Evolutionary conservation across 1,140 invertebrate genomes (phyloP), one percentile per base, ranked within the genome.

Genomic region (Drosophila bifasciata): DNA sequence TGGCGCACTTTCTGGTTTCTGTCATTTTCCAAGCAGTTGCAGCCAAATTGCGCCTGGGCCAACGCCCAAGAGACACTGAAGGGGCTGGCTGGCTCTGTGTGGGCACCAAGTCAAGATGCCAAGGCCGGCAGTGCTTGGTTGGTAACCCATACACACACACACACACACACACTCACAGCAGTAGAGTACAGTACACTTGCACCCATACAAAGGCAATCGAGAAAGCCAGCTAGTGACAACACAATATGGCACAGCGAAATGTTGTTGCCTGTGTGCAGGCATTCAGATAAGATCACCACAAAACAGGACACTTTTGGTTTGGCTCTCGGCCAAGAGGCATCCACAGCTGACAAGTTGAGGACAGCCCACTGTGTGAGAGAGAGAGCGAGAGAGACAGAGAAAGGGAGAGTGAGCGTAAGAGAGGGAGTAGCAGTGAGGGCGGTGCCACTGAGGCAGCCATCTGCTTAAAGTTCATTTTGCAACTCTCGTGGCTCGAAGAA

Each of bases 11-110:
- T 77, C 69, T 63, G 51, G 55, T 56, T 75, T 81, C 69, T 69
- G 61, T 49, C 68, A 78, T 75, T 74, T 73, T 83, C 79, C 77
- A 79, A 79, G 77, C 77, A 79, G 77, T 80, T 79, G 77, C 77
- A 80, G 67, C 76, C 76, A 79, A 79, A 79, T 79, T 79, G 76
- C 70, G 73, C 73, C 64, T 52, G 41, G 11, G 32, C 32, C 32
- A 68, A 53, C 46, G 73, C 73, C 58, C 70, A 59, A 61, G 76
- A 58, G 58, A 63, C 51, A 48, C 52, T 44, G 61, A 53, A 56
- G 56, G 50, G 68, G 28, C 66, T 32, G 15, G 46, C n/a, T n/a
- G n/a, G n/a, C n/a, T n/a, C n/a, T n/a, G n/a, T 21, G 15, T 1
- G 57, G 55, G 49, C n/a, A n/a, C 58, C 76, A 67, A 76, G 77